These are phyloP conservation scores for Acanthosoma haemorrhoidale DNA, from an alignment of 2,888 invertebrate species.

Conservation along the genomic window DNA sequence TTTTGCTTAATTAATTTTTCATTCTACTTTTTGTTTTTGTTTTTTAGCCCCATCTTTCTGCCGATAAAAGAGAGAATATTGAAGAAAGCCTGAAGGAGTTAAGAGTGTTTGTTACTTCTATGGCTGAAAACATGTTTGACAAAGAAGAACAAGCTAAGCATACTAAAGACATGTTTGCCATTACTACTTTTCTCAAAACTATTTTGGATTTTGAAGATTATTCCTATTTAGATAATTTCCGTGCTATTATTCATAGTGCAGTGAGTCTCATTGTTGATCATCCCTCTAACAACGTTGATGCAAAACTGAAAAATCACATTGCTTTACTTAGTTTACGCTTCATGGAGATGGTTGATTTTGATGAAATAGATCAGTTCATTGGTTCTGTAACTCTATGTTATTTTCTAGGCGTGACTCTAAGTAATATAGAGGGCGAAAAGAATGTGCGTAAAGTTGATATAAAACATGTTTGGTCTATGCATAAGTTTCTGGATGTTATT, in stretches of 20 bases:
- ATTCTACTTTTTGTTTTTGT: neutral
- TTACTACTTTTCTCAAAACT: neutral
- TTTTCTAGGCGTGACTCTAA: neutral
- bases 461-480: slow-evolving; percentile 31
- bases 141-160: neutral
- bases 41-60: slow-evolving; percentile 5
- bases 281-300: neutral
- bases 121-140: neutral
- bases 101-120: neutral
- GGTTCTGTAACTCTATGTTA: neutral
- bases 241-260: neutral
- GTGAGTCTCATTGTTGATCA: neutral
- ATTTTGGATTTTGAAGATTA: slow-evolving; percentile 14
- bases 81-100: neutral
- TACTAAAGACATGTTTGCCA: neutral
- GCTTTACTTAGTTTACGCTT: slow-evolving; percentile 4
- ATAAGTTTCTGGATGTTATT: slow-evolving; percentile 15
- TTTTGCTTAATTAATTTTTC: neutral
- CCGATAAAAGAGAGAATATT: neutral
- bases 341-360: neutral
- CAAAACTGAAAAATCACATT: slow-evolving; percentile 1
- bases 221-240: neutral
- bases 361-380: neutral
- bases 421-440: neutral
- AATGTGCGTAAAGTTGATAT: slow-evolving; percentile 23